Conservation (phyloP, 2,797 vertebrate species). For the Tiaroga cobitis region DNA sequence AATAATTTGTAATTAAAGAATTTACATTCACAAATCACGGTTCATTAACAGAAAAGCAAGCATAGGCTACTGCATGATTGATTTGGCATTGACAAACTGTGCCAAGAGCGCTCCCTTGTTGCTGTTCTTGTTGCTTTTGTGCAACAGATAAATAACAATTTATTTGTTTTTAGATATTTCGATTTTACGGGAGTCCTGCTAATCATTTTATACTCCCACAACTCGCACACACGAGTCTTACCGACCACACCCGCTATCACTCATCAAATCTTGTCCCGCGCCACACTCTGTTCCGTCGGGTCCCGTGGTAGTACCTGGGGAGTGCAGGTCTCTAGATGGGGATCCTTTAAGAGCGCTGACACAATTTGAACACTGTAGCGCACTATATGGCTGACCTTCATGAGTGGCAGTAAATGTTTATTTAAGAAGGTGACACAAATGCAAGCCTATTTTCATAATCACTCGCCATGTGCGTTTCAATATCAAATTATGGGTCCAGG, state of each 20-base stretch:
- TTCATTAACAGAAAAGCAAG: background rate
- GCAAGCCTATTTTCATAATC: conserved; percentile 25
- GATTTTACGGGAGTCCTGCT: background rate
- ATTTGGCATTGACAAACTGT: background rate
- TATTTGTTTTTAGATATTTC: no score
- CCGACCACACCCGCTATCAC: no score
- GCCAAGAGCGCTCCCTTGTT: background rate
- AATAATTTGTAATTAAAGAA: no score
- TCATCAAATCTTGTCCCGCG: no score
- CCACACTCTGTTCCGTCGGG: no score
- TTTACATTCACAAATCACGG: no score
- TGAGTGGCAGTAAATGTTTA: conserved; percentile 10
- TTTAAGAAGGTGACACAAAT: conserved; percentile 21
- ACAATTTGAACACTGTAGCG: background rate
- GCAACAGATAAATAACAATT: no score
- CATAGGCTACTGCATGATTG: background rate
- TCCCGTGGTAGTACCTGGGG: no score
- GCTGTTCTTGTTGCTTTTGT: background rate
- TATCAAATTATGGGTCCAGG: background rate
- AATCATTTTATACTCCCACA: background rate
- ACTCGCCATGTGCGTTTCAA: background rate
- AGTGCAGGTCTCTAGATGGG: background rate
- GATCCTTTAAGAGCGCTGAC: background rate
- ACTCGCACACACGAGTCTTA: background rate
- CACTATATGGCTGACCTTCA: background rate